These are phyloP conservation scores for Vultur gryphus DNA, from an alignment of 2,797 vertebrate species.

Conservation along the genomic window DNA sequence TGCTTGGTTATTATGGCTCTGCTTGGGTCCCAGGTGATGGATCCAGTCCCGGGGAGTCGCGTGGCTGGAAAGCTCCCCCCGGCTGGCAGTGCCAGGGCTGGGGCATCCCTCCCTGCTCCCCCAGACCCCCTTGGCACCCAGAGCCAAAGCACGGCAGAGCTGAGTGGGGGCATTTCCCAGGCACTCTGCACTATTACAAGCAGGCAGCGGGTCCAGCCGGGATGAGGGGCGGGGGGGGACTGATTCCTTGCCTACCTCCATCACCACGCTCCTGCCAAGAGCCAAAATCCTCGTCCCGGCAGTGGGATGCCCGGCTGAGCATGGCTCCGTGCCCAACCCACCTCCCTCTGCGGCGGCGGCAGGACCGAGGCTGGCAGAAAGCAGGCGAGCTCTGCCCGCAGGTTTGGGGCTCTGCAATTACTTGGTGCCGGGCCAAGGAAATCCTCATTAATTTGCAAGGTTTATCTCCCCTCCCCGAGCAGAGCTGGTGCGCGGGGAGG, in stretches of 20 bases:
- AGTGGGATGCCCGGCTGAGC: rapidly evolving
- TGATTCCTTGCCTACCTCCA: neutral
- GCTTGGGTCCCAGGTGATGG: rapidly evolving
- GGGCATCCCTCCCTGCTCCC: neutral
- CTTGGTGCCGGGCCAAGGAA: neutral
- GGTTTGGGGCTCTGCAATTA: neutral
- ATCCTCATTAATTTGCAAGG: neutral
- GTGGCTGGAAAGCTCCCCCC: rapidly evolving
- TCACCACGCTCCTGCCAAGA: rapidly evolving
- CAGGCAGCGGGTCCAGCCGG: neutral
- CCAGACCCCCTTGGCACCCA: neutral
- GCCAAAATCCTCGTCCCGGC: neutral
- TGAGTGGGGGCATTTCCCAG: neutral
- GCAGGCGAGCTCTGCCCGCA: neutral
- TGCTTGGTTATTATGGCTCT: rapidly evolving
- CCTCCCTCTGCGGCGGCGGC: neutral
- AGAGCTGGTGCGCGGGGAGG: rapidly evolving
- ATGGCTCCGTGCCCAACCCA: neutral
- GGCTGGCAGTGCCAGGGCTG: rapidly evolving
- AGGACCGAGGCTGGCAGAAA: neutral
- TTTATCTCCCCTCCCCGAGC: neutral
- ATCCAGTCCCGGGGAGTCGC: neutral
- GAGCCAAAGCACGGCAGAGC: neutral
- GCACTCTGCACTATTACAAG: neutral
- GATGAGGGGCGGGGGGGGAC: neutral